Percentiles rank a stretch among this genome's conserved stretches.
These are phyloP conservation scores for Galleria mellonella DNA, from an alignment of 1,140 invertebrate genomes.

Conservation along the genomic window DNA sequence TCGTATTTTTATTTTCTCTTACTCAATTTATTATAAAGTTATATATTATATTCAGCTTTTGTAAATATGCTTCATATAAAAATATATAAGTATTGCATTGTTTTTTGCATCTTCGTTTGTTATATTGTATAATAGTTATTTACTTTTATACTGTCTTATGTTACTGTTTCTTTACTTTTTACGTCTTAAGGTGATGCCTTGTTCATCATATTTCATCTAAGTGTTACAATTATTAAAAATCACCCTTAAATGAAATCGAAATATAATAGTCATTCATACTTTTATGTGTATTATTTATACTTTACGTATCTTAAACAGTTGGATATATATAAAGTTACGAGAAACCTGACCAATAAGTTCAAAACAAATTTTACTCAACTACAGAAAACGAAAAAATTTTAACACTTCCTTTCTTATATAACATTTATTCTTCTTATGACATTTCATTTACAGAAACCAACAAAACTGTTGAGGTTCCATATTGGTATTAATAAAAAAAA, in stretches of 20 bases:
- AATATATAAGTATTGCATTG: slow-evolving; percentile 51
- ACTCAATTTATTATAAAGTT: slow-evolving; percentile 15
- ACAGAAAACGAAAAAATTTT: too few species aligned
- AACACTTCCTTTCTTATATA: too few species aligned
- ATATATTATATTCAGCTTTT: slow-evolving; percentile 31
- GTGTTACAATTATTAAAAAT: slow-evolving; percentile 17
- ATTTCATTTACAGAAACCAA: too few species aligned
- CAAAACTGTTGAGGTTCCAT: too few species aligned
- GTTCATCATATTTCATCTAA: background rate
- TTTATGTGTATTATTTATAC: slow-evolving; percentile 13
- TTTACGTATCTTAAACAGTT: too few species aligned
- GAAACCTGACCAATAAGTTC: too few species aligned
- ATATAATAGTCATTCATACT: slow-evolving; percentile 21
- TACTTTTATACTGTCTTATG: slow-evolving; percentile 14
- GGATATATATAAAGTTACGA: too few species aligned
- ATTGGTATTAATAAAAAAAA: too few species aligned
- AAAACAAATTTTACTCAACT: too few species aligned
- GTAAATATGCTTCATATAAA: slow-evolving; percentile 61
- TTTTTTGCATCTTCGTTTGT: slow-evolving; percentile 49
- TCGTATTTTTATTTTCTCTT: slow-evolving; percentile 17
- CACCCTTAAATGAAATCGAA: slow-evolving; percentile 28
- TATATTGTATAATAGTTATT: slow-evolving; percentile 20
- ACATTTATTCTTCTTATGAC: too few species aligned
- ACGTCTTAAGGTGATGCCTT: slow-evolving; percentile 30
- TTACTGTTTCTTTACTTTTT: background rate